Conservation (phyloP, 2,797 vertebrate genomes). For the Hippopotamyrus pictus region DNA sequence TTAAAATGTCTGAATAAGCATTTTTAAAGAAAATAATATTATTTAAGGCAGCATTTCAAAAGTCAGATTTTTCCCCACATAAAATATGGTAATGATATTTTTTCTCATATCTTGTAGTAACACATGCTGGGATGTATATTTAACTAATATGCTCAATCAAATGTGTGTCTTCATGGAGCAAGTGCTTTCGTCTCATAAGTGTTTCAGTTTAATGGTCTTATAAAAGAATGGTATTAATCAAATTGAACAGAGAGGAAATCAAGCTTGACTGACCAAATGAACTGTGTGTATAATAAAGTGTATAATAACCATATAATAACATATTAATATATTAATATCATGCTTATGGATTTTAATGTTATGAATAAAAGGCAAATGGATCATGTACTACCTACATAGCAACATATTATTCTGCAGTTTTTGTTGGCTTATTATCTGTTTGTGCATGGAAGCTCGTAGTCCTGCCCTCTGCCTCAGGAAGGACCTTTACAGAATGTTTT, state of each 20-base stretch:
- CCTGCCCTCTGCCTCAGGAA: background rate
- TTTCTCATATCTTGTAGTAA: background rate
- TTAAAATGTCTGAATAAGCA: background rate
- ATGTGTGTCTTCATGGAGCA: background rate
- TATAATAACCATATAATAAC: constrained; percentile 8
- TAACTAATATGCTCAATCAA: constrained; percentile 1
- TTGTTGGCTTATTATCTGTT: background rate
- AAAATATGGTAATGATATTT: background rate
- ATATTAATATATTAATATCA: constrained; percentile 7
- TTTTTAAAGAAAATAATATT: background rate
- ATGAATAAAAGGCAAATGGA: constrained; percentile 6
- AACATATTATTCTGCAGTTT: background rate
- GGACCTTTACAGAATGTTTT: background rate
- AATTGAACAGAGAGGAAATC: background rate
- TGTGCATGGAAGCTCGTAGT: background rate
- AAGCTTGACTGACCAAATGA: constrained; percentile 19
- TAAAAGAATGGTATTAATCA: background rate
- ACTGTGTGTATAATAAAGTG: constrained; percentile 12
- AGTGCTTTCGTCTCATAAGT: background rate
- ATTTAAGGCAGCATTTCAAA: background rate
- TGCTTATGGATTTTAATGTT: constrained; percentile 10
- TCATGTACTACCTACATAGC: background rate
- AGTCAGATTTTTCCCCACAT: background rate
- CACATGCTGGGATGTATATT: background rate
- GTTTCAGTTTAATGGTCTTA: constrained; percentile 8